These are phyloP conservation scores for Plectropomus leopardus DNA, from an alignment of 2,113 vertebrate species.

Conservation along the genomic window DNA sequence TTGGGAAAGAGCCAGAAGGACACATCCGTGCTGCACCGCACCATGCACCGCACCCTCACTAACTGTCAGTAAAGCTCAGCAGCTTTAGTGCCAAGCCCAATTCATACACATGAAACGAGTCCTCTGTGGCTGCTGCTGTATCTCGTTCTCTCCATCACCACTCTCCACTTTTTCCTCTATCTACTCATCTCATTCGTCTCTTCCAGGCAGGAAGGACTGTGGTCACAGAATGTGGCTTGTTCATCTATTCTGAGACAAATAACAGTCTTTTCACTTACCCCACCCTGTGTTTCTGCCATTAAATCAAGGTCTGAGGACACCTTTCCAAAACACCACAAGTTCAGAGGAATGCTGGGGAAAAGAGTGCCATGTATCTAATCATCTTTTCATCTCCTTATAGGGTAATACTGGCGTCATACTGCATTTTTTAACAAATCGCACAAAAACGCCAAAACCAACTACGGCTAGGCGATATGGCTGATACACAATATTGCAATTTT, in stretches of 20 bases:
- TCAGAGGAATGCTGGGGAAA: constrained; percentile 5
- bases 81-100: constrained; percentile 33
- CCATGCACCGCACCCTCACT: constrained; percentile 28
- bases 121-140: constrained; percentile 38
- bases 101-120: constrained; percentile 45
- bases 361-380: not conserved
- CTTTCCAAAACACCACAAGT: constrained; percentile 40
- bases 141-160: constrained; percentile 49
- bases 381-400: not conserved
- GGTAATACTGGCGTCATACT: not conserved
- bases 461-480: too few relatives aligned
- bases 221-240: constrained; percentile 32
- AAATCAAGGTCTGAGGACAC: constrained; percentile 43
- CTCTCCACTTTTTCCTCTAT: constrained; percentile 32
- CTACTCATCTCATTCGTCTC: constrained; percentile 35
- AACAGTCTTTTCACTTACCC: constrained; percentile 35
- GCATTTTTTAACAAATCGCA: not conserved
- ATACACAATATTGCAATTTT: too few relatives aligned
- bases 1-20: constrained; percentile 55
- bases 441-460: not conserved
- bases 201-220: constrained; percentile 26
- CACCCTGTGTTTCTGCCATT: constrained; percentile 32
- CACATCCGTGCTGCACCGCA: constrained; percentile 33
- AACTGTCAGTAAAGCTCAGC: constrained; percentile 47
- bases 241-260: constrained; percentile 49